Conservation (phyloP, 1,140 invertebrate species). For the Calycopis cecrops region DNA sequence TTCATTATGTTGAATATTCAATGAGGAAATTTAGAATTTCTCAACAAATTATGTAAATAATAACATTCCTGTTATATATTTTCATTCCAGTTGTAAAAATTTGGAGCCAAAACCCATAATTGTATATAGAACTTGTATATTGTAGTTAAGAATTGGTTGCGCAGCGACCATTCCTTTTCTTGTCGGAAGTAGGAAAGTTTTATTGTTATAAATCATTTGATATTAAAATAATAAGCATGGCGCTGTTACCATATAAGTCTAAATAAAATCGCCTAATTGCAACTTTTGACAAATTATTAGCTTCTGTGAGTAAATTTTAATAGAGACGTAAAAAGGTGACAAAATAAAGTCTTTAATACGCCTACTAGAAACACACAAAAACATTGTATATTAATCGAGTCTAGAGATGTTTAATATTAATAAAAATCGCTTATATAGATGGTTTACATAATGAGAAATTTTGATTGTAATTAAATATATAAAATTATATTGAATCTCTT, state of each 20-base stretch:
- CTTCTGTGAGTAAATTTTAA: not conserved
- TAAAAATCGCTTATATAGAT: no score
- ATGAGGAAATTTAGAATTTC: slow-evolving; percentile 27
- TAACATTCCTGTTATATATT: slow-evolving; percentile 67
- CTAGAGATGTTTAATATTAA: no score
- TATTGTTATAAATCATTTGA: slow-evolving; percentile 20
- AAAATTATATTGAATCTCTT: no score
- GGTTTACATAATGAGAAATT: no score
- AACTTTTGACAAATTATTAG: slow-evolving; percentile 5
- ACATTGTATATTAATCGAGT: no score
- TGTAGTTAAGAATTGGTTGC: slow-evolving; percentile 56
- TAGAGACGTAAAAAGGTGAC: no score
- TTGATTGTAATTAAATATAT: no score
- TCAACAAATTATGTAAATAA: slow-evolving; percentile 55
- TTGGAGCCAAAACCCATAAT: slow-evolving; percentile 50
- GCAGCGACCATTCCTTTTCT: slow-evolving; percentile 45
- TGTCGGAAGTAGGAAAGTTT: slow-evolving; percentile 13
- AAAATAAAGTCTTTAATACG: not conserved
- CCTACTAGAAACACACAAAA: no score
- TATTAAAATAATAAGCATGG: slow-evolving; percentile 22
- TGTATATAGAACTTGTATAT: slow-evolving; percentile 71
- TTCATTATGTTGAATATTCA: slow-evolving; percentile 54
- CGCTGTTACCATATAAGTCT: slow-evolving; percentile 43
- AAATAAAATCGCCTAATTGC: slow-evolving; percentile 22
- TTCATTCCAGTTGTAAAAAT: slow-evolving; percentile 64